Evolutionary conservation across 2,888 invertebrate species (phyloP), one percentile per base, ranked within the genome.

Genomic region (Ophion obscuratus): DNA sequence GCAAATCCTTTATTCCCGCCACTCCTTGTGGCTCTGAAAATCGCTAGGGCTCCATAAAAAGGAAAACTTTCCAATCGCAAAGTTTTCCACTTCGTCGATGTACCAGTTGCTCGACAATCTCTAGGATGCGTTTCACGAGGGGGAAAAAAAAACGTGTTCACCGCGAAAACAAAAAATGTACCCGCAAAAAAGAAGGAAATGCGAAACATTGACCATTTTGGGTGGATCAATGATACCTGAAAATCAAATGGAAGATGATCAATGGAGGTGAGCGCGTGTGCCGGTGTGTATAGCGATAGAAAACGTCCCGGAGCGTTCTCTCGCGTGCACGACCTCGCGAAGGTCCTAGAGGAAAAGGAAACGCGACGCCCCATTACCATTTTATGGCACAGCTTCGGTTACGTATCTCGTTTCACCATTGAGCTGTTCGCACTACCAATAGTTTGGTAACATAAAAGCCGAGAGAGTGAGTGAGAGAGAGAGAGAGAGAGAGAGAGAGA

Each of bases 331-430:
- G 85, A 84, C 85, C 86, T 85, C 85, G 86, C 87, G 86, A 83
- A 88, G 87, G 88, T 87, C 89, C 88, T 85, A 87, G 85, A 71
- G 89, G 91, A 91, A 93, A 92, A 92, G 92, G 93, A 93, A 93
- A 93, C 89, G 92, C 92, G 93, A 93, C 92, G 93, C 93, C 93
- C 93, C 92, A 93, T 93, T 93, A 93, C 93, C 93, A 92, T 93
- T 93, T 93, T 93, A 93, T 91, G 92, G 90, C 89, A 88, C 91
- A 90, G 93, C 91, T 93, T 92, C 91, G 92, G 93, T 93, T 93
- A 93, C 93, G 90, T 93, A 92, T 93, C 93, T 85, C 91, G 92
- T 93, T 93, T 93, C 93, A 92, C 92, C 91, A 93, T 93, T 93
- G 93, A 93, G 92, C 92, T 91, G 92, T 93, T 92, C 92, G 90